Evolutionary conservation across 2,888 invertebrate species (phyloP), one percentile per base, ranked within the genome.

Genomic region (Galerucella pusilla): DNA sequence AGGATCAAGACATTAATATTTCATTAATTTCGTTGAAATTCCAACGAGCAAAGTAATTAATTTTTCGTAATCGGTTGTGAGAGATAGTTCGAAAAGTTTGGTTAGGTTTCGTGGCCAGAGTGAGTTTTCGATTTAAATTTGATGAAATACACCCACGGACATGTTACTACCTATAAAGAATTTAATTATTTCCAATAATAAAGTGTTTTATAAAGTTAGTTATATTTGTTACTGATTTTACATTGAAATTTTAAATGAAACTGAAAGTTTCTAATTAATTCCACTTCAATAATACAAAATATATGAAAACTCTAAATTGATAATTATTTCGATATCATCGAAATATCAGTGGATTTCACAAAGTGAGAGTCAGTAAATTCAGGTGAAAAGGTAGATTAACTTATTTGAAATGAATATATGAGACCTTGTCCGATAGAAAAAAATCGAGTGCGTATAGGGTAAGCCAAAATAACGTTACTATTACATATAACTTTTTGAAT

Each of bases 21-120:
- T 72, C 71, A 72, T 66, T 72, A 81, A 73, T 72, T 68, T 76
- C 79, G 64, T 46, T 64, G 64, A 64, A 64, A 64, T 64, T 64
- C 46, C 64, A 16, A 45, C 16, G 10, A 12, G 9, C 14, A 12
- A 46, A 46, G 45, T 64, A 64, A 46, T 64, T 20, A 64, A 46
- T 64, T 64, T 64, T 64, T 46, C 16, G 46, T 64, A 46, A 64
- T 45, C 45, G 64, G 20, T 45, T 42, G 45, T 16, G 46, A 16
- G 20, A 42, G 64, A 45, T 16, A 46, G 46, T 42, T 63, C 42
- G n/a, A n/a, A 63, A 63, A 63, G 42, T 63, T 63, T 14, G 14
- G 52, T 49, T 12, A 12, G 49, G 49, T 12, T 49, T 12, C 14
- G 49, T 49, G 49, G 49, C 12, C 14, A 12, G 12, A 49, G 49